phyloP scores from a whole-genome alignment of 2,888 invertebrate genomes.

The Andrena hattorfiana region DNA sequence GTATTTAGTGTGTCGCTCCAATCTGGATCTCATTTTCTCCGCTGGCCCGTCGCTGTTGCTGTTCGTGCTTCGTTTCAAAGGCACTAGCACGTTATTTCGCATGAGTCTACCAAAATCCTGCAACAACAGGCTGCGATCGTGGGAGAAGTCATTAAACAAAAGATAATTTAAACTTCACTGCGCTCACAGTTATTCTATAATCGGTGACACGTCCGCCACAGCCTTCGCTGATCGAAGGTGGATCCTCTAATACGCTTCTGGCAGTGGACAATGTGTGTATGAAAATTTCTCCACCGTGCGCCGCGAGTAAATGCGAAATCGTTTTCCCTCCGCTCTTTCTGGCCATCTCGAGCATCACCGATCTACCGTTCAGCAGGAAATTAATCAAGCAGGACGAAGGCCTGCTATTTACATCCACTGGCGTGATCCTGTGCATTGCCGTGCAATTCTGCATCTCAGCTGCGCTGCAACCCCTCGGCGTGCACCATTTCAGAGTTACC shows the following conservation, averaged over 20 bases:
- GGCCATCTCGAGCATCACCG: conserved; percentile 96
- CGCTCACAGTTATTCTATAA: conserved; percentile 89
- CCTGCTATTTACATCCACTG: conserved; percentile 97
- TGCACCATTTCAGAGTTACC: conserved; percentile 98
- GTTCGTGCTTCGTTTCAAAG: conserved; percentile 86
- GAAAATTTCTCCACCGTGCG: conserved; percentile 98
- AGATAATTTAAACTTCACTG: background rate
- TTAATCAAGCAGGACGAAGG: conserved; percentile 99
- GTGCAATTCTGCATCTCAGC: conserved; percentile 93
- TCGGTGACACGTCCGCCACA: conserved; percentile 97
- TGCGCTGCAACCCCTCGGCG: conserved; percentile 94
- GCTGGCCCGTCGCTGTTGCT: conserved; percentile 86
- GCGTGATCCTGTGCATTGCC: conserved; percentile 95
- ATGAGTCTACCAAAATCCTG: conserved; percentile 96
- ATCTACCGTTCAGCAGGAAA: conserved; percentile 97
- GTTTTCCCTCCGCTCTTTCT: conserved; percentile 94
- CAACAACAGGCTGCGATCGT: conserved; percentile 35
- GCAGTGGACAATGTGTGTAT: conserved; percentile 95
- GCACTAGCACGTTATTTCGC: conserved; percentile 92
- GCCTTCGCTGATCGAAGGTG: conserved; percentile 97
- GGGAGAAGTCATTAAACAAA: background rate
- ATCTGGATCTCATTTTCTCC: conserved; percentile 88
- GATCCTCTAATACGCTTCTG: conserved; percentile 95
- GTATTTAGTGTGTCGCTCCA: conserved; percentile 93
- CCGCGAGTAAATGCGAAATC: conserved; percentile 96